Evolutionary conservation across 1,140 invertebrate genomes (phyloP).

Genomic region (Glomeris maerens): DNA sequence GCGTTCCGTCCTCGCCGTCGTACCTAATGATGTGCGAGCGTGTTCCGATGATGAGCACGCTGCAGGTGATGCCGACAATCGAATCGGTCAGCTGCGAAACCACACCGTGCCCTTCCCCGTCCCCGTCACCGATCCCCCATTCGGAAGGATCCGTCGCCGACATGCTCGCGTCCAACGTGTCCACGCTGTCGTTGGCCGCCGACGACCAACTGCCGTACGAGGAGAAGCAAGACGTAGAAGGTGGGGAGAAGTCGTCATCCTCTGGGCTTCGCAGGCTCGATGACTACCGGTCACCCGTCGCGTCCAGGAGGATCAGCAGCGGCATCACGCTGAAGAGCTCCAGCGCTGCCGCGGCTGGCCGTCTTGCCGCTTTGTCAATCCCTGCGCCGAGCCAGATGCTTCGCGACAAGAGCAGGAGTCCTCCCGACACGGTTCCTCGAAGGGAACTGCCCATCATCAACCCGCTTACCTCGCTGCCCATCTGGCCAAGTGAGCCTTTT

Average conservation of each 20-base stretch:
- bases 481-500: constrained; percentile 62
- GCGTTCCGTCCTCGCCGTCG: too few species aligned
- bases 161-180: constrained; percentile 9
- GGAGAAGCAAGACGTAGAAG: constrained; percentile 7
- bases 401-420: constrained; percentile 12
- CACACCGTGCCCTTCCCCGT: constrained; percentile 40
- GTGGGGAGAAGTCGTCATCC: neutral
- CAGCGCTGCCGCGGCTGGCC: constrained; percentile 4
- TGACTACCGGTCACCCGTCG: constrained; percentile 22
- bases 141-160: constrained; percentile 8
- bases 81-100: constrained; percentile 36
- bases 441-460: constrained; percentile 79
- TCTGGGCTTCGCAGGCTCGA: neutral
- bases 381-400: neutral
- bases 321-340: constrained; percentile 21
- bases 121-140: constrained; percentile 11
- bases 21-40: too few species aligned
- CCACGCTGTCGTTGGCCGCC: neutral
- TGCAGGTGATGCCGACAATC: constrained; percentile 12
- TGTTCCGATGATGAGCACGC: too few species aligned
- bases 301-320: constrained; percentile 23
- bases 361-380: constrained; percentile 9
- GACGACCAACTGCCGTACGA: neutral
- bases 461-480: constrained; percentile 64
- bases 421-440: constrained; percentile 31